Evolutionary conservation across 1,140 invertebrate species (phyloP).

Genomic region (Himalopsyche phryganea): DNA sequence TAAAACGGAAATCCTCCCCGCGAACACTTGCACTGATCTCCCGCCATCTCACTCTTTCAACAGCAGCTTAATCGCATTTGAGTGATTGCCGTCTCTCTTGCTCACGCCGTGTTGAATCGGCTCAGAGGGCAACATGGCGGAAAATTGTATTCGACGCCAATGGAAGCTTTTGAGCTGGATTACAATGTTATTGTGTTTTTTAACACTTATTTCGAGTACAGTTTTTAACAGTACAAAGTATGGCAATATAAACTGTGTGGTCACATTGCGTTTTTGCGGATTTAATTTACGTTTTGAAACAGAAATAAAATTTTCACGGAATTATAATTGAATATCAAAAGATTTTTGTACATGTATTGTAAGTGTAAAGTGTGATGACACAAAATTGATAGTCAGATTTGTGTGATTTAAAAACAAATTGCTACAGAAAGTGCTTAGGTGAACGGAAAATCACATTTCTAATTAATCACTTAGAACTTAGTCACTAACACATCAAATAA

Average conservation of each 20-base stretch:
- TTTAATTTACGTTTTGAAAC: no score
- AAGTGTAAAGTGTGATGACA: no score
- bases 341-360: no score
- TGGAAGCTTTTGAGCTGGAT: constrained; percentile 31
- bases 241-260: not conserved
- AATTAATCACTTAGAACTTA: no score
- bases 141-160: constrained; percentile 34
- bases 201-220: constrained; percentile 20
- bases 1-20: constrained; percentile 1
- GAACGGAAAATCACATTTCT: no score
- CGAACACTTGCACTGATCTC: not conserved
- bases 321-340: no score
- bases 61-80: not conserved
- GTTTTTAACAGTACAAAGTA: constrained; percentile 19
- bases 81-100: constrained; percentile 7
- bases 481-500: no score
- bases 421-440: no score
- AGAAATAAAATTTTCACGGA: no score
- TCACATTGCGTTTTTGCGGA: not conserved
- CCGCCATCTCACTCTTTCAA: constrained; percentile 2
- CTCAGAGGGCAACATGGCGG: constrained; percentile 34
- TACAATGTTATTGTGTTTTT: constrained; percentile 35
- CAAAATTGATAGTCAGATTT: no score
- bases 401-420: no score
- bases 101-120: constrained; percentile 30